Evolutionary conservation across 2,113 vertebrate species (phyloP).

Genomic region (Eleginops maclovinus): DNA sequence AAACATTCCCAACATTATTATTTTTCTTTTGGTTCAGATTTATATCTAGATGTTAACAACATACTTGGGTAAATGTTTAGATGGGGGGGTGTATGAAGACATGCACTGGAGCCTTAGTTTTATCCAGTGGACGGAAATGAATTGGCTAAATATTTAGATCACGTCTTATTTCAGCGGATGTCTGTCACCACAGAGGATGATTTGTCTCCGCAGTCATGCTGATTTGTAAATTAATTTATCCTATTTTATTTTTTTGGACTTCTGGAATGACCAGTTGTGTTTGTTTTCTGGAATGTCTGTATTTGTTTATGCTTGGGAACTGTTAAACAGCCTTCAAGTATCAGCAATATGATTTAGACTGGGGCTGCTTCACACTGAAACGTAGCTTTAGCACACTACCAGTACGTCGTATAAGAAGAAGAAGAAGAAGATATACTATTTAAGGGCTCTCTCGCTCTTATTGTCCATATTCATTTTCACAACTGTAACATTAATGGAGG

Average conservation of each 20-base stretch:
- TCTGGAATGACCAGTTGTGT: constrained; percentile 50
- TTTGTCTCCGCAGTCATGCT: constrained; percentile 43
- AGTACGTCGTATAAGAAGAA: background rate
- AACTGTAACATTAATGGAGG: no score
- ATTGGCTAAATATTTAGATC: constrained; percentile 83
- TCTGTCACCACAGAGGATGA: constrained; percentile 64
- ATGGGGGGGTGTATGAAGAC: constrained; percentile 57
- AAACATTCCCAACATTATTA: constrained; percentile 82
- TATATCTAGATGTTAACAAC: constrained; percentile 81
- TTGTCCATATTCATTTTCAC: background rate
- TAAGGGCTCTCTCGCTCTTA: background rate
- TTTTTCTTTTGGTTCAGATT: constrained; percentile 76
- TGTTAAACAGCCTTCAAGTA: constrained; percentile 59
- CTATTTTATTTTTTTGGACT: constrained; percentile 15
- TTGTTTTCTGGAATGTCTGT: constrained; percentile 69
- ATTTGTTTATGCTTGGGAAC: constrained; percentile 68
- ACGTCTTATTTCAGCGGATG: constrained; percentile 70
- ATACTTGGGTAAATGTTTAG: constrained; percentile 80
- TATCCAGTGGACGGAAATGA: constrained; percentile 75
- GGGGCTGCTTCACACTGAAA: constrained; percentile 6
- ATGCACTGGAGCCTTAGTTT: constrained; percentile 53
- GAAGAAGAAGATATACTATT: no score
- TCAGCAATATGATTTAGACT: constrained; percentile 54
- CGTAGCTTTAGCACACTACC: background rate
- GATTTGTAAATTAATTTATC: constrained; percentile 53